Conservation (phyloP, 1,140 invertebrate genomes). For the Drosophila pandora region DNA sequence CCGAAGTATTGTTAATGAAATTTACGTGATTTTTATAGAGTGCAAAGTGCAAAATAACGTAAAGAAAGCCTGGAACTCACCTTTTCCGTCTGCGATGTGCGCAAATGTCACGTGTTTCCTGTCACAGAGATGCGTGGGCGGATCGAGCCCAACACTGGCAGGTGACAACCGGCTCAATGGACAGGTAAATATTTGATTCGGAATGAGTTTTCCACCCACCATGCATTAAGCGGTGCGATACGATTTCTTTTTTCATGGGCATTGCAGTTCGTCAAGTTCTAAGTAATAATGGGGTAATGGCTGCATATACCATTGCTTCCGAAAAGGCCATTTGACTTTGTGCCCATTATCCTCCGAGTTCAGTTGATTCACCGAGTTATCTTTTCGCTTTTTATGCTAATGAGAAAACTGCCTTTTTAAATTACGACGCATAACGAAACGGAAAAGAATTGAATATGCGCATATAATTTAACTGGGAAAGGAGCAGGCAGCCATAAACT, state of each 20-base stretch:
- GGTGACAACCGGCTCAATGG: conserved; percentile 25
- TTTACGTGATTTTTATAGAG: conserved; percentile 71
- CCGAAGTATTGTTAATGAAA: conserved; percentile 69
- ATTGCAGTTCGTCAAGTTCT: background rate
- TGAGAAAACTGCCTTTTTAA: conserved; percentile 66
- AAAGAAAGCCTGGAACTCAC: conserved; percentile 12
- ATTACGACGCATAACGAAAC: conserved; percentile 43
- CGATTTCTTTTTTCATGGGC: background rate
- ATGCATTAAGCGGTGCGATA: background rate
- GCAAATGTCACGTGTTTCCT: conserved; percentile 69
- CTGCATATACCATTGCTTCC: background rate
- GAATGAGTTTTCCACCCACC: conserved; percentile 20
- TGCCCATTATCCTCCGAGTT: background rate
- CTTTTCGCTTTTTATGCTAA: conserved; percentile 44
- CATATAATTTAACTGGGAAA: conserved; percentile 29
- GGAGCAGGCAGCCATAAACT: conserved; percentile 52
- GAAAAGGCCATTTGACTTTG: conserved; percentile 1
- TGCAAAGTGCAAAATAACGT: conserved; percentile 33
- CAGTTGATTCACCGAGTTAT: conserved; percentile 43
- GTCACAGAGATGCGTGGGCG: conserved; percentile 17
- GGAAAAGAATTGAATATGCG: conserved; percentile 34
- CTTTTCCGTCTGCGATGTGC: conserved; percentile 29
- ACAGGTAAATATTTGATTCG: conserved; percentile 36
- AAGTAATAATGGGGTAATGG: background rate
- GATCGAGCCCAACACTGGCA: conserved; percentile 7